Base-by-base conservation (phyloP, 2,888 invertebrate genomes). In the Drosophila nigritarsus region DNA sequence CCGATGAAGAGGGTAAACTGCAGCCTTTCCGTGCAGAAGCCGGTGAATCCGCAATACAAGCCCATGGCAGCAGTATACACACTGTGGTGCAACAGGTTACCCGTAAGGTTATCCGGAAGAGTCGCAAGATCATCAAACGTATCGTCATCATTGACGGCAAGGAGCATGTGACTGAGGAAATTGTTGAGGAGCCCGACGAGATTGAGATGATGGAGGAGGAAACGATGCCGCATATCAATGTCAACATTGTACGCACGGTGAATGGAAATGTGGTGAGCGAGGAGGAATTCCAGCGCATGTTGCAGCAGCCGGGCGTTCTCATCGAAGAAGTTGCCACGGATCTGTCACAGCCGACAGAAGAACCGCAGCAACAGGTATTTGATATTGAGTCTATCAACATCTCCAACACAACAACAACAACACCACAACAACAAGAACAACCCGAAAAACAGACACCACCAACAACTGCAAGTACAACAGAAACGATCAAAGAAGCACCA, bases 61-160 rank as follows among this genome's bases (percentile, higher is more conserved):
- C 74, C 0, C 88, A 83, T 3, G 80, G 91, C 32, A 91, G 87
- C 56, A 96, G 89, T 55, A 96, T 97, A 0, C 95, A 96, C 48
- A 96, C 97, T 29, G 96, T 97, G 8, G 96, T 97, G 0, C 96
- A 97, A 91, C 97, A 97, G 93, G 96, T 97, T 0, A 96, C 97
- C 0, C 94, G 96, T 76, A 94, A 96, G 89, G 95, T 97, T n/a
- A 95, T 97, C 6, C 94, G 95, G 70, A 96, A 96, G 82, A 96
- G 96, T 20, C 94, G 96, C 54, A 95, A 96, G 75, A 96, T 97
- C 24, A 96, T 97, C 60, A 95, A 96, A 62, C 95, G 96, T 78
- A 95, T 96, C 3, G 96, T 96, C 0, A 95, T 97, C 7, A 95
- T 97, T 67, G 96, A 97, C 91, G 97, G 97, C 0, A 96, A 97